phyloP scores from a whole-genome alignment of 1,140 invertebrate species.

The Pemphigus obesinymphae region DNA sequence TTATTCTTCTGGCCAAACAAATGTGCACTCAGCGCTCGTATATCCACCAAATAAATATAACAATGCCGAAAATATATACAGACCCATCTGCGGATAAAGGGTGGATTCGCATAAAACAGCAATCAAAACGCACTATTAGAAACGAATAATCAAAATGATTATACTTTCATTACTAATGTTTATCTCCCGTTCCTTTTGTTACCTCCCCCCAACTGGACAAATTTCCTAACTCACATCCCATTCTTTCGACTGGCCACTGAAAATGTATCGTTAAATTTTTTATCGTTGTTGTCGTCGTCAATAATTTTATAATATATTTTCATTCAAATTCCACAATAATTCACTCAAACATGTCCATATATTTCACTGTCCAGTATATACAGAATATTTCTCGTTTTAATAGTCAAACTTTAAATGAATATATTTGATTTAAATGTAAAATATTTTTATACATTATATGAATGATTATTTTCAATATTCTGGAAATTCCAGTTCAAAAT shows the following conservation, averaged over 20 bases:
- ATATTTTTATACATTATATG: too few relatives aligned
- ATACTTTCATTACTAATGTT: slow-evolving; percentile 1
- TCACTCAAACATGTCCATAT: too few relatives aligned
- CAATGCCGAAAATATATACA: background rate
- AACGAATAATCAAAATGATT: background rate
- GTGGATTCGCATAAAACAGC: background rate
- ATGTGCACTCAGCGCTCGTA: background rate
- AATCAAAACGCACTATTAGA: background rate
- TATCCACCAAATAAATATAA: slow-evolving; percentile 5
- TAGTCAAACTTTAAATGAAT: too few relatives aligned
- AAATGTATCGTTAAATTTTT: background rate
- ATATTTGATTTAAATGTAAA: too few relatives aligned
- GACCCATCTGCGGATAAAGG: too few relatives aligned
- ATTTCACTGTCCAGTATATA: too few relatives aligned
- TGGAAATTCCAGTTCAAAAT: too few relatives aligned
- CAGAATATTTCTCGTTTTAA: too few relatives aligned
- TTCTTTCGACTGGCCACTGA: background rate
- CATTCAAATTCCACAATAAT: background rate
- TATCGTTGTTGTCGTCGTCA: too few relatives aligned
- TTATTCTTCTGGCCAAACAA: slow-evolving; percentile 14
- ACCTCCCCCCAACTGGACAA: too few relatives aligned
- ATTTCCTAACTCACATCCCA: background rate
- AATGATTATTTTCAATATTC: too few relatives aligned
- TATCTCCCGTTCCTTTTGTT: background rate
- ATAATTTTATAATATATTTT: background rate